Evolutionary conservation across 2,888 invertebrate genomes (phyloP), one percentile per base, ranked within the genome.

Genomic region (Dryobota labecula): DNA sequence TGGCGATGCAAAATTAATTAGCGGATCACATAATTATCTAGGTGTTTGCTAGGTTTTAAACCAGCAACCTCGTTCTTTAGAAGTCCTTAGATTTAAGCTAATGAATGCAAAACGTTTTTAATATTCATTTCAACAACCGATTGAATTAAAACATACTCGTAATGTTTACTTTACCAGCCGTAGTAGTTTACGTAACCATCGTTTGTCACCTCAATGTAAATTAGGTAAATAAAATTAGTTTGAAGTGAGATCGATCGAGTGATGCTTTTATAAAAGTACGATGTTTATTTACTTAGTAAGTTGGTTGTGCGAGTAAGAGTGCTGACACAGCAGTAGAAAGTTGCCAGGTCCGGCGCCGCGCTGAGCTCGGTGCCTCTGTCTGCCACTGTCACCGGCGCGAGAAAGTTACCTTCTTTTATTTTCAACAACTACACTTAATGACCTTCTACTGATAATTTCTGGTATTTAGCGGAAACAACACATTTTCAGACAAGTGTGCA

Each of bases 341-440:
- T 78, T 49, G 60, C 63, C 65, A 66, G 76, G 66, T 63, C 70
- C 70, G 73, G 67, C 67, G 76, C 60, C 61, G 73, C 53, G 53
- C 45, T 36, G 61, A 66, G 64, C 74, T 43, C 73, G 38, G 53
- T 63, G 66, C 66, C 24, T 45, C 27, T 27, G 70, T 62, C 74
- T 70, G 62, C 75, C 65, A 67, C 78, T 73, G 82, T 74, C 78
- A 66, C 72, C 65, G 43, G 62, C 85, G 86, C 87, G 88, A 88
- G 90, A 90, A 90, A 90, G 90, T 90, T 87, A 78, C 76, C 76
- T 73, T 83, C 76, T 78, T 80, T 84, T 83, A 80, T 78, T 78
- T 82, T 71, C 56, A 67, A 76, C 73, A 71, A 84, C 84, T 84
- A 86, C 86, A 85, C 87, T 86, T 87, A 87, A 88, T 87, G 84